Evolutionary conservation across 2,888 invertebrate species (phyloP), one percentile per base, ranked within the genome.

Genomic region (Autographa pulchrina): DNA sequence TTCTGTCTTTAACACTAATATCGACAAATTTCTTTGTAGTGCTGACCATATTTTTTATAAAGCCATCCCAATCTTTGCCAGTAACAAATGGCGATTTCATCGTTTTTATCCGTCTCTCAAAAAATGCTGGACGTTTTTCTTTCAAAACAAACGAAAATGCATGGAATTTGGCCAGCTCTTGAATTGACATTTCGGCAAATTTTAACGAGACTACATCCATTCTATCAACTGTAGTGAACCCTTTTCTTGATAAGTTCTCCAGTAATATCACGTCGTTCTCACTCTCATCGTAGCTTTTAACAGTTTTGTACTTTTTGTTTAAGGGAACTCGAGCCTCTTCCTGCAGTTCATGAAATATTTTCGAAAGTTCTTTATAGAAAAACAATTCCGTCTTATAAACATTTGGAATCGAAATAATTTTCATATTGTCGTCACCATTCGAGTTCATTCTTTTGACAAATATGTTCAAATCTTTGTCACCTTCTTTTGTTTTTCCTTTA

Each of bases 131-230:
- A 43, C 52, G 63, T 65, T 75, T 84, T 1, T 80, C 73, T 82
- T 92, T 73, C 16, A 92, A 14, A 0, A 86, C 88, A 65, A 91
- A 92, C 0, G 92, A 86, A 0, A 93, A 68, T 0, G 83, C 89
- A 60, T 93, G 93, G 35, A 93, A 91, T 78, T 85, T 93, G 0
- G 94, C 93, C 7, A 94, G 79, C 67, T 92, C 85, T 65, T 85
- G 74, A 0, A 93, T 72, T 0, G 89, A 84, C 38, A 87, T 68
- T 75, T 91, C 88, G 9, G 90, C 89, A 77, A 90, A 92, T 32
- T 88, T 80, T 7, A 90, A 43, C 0, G 89, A 78, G n/a, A 90
- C 79, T 0, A 88, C 84, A 16, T 91, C 87, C 81, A 89, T 85
- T 77, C 91, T 86, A 16, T 86, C 68, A 13, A 76, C 77, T 0